Percentiles rank a stretch among this genome's conserved stretches.
phyloP scores from a whole-genome alignment of 2,113 vertebrate species.

The Callorhinus ursinus region DNA sequence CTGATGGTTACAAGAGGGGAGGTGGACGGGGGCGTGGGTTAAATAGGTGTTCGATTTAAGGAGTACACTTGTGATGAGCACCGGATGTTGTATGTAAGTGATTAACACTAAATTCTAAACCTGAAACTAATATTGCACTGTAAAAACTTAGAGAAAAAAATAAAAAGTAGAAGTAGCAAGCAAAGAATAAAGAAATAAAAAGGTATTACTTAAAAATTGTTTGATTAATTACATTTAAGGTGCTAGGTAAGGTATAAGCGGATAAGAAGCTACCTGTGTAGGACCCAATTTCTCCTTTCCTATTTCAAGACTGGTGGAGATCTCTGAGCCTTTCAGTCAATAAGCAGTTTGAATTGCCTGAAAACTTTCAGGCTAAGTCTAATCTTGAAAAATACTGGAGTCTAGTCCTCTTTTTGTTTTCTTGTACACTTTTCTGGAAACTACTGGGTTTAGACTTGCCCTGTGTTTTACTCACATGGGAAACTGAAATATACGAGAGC shows the following conservation, averaged over 20 bases:
- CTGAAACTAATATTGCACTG: neutral
- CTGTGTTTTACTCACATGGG: neutral
- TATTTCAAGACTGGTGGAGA: neutral
- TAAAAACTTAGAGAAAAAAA: neutral
- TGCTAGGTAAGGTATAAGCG: neutral
- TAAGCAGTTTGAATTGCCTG: neutral
- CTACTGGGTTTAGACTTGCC: neutral
- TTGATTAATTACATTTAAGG: neutral
- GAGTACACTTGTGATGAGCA: neutral
- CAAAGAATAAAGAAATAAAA: neutral
- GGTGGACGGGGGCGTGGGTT: neutral
- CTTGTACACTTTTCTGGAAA: neutral
- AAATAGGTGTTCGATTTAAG: neutral
- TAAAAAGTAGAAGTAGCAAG: neutral
- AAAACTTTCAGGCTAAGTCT: neutral
- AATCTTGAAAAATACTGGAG: neutral
- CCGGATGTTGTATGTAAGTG: neutral
- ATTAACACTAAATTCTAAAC: neutral
- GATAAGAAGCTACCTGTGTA: neutral
- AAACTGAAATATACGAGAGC: constrained; percentile 29
- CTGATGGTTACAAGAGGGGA: neutral
- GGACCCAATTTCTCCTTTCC: neutral
- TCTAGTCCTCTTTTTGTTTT: neutral
- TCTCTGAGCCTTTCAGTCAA: neutral
- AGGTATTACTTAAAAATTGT: neutral